Percentiles rank a stretch among this genome's conserved stretches.
Conservation (phyloP, 2,113 vertebrate species). For the Lepidothrix coronata region DNA sequence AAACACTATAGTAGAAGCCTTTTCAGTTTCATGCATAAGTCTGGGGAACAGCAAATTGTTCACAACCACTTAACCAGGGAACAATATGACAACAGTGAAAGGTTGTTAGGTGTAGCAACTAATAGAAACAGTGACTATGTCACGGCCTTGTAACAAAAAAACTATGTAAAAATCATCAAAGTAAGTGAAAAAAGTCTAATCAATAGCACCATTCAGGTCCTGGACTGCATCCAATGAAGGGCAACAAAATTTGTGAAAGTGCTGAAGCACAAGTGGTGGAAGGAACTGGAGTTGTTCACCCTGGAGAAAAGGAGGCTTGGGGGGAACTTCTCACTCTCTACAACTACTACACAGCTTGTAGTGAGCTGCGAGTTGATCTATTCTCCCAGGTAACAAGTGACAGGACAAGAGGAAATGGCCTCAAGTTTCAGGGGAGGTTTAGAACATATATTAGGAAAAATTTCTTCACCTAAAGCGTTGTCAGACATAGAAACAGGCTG, state of each 20-base stretch:
- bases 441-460: not conserved
- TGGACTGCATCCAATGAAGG: not conserved
- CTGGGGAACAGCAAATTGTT: not conserved
- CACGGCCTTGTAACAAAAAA: not conserved
- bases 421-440: not conserved
- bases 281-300: not conserved
- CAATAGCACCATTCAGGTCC: not conserved
- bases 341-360: not conserved
- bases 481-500: not conserved
- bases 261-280: not conserved
- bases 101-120: not conserved
- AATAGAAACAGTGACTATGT: not conserved
- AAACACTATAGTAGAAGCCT: not conserved
- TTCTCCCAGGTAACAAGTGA: not conserved
- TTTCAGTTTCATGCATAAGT: not conserved
- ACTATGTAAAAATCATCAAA: not conserved
- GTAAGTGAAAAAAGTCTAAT: not conserved
- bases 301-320: not conserved
- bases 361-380: not conserved
- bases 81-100: not conserved
- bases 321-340: not conserved
- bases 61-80: not conserved
- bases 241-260: not conserved
- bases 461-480: not conserved
- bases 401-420: not conserved